A percentile compares a stretch with the other conserved stretches of the same genome.
Conservation (phyloP, 2,113 vertebrate genomes). For the Coreoperca whiteheadi region DNA sequence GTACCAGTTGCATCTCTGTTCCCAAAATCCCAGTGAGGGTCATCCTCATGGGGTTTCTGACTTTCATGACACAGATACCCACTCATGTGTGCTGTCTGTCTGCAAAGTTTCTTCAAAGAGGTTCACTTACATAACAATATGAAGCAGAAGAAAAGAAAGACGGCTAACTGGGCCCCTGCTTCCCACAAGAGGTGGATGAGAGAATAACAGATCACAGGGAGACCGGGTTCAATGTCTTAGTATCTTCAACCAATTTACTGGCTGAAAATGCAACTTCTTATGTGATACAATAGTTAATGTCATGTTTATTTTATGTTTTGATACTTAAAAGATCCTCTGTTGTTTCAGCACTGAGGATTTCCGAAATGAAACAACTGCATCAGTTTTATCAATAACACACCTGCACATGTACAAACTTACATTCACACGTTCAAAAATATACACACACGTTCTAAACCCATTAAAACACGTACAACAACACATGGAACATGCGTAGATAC, state of each 20-base stretch:
- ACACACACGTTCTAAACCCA: not conserved
- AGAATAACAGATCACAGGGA: conserved; percentile 6
- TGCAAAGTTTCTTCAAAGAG: conserved; percentile 49
- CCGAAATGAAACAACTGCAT: not conserved
- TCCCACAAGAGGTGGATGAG: conserved; percentile 9
- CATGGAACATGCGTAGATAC: not conserved
- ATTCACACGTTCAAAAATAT: no score
- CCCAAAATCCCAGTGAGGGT: not conserved
- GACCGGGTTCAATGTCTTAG: not conserved
- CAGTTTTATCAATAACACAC: not conserved
- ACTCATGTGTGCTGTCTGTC: conserved; percentile 34
- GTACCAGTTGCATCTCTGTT: not conserved
- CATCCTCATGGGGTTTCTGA: not conserved
- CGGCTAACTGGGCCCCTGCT: conserved; percentile 32
- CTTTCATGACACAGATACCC: conserved; percentile 30
- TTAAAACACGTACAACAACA: not conserved
- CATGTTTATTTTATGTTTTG: not conserved
- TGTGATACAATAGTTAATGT: not conserved
- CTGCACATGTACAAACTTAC: not conserved
- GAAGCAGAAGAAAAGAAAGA: conserved; percentile 10
- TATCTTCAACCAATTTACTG: conserved; percentile 6
- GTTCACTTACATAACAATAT: conserved; percentile 11
- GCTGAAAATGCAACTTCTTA: not conserved
- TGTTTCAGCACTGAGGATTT: not conserved
- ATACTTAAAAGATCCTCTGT: not conserved